Evolutionary conservation across 2,888 invertebrate species (phyloP).

Genomic region (Neoscelio sp.): DNA sequence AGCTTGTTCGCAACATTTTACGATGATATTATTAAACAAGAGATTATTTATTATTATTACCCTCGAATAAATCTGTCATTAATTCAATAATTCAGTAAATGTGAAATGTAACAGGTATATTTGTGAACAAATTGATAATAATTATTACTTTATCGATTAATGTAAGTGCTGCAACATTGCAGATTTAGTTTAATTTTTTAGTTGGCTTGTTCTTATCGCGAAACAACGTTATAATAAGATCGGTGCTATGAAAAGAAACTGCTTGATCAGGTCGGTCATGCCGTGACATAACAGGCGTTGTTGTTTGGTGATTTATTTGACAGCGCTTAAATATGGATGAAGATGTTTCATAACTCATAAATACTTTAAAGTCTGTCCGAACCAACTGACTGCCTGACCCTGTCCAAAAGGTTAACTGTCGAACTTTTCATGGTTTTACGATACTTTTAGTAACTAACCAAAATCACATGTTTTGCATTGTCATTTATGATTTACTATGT

Average conservation of each 20-base stretch:
- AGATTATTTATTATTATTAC: slow-evolving; percentile 42
- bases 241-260: slow-evolving; percentile 41
- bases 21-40: slow-evolving; percentile 27
- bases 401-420: slow-evolving; percentile 36
- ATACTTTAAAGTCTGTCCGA: slow-evolving; percentile 70
- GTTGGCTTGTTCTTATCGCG: slow-evolving; percentile 46
- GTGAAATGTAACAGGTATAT: neutral
- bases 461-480: slow-evolving; percentile 24
- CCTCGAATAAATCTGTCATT: slow-evolving; percentile 38
- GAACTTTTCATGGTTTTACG: slow-evolving; percentile 44
- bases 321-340: slow-evolving; percentile 77
- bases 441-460: slow-evolving; percentile 39
- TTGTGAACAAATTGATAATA: neutral
- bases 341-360: slow-evolving; percentile 76
- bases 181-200: slow-evolving; percentile 43
- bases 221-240: slow-evolving; percentile 36
- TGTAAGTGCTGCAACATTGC: neutral
- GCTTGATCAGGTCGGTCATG: slow-evolving; percentile 59
- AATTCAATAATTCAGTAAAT: slow-evolving; percentile 26
- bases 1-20: slow-evolving; percentile 39
- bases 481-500: slow-evolving; percentile 33
- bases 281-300: slow-evolving; percentile 69
- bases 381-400: slow-evolving; percentile 43
- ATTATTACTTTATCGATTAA: slow-evolving; percentile 22
- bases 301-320: slow-evolving; percentile 75